These are phyloP conservation scores for Caenorhabditis parvicauda DNA, from an alignment of 2,888 invertebrate genomes.

Conservation along the genomic window DNA sequence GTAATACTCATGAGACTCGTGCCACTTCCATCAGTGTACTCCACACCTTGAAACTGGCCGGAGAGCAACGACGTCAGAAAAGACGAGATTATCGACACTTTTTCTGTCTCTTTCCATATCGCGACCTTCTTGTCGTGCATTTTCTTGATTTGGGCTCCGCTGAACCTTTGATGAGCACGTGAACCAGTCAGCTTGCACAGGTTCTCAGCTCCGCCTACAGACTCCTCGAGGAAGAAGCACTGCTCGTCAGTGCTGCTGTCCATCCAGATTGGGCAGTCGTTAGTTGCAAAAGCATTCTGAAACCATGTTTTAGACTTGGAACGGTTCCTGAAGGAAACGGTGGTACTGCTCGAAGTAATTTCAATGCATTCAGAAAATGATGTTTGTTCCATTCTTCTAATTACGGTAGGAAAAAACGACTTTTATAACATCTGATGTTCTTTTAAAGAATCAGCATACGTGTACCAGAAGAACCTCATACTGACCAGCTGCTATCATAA, in stretches of 20 bases:
- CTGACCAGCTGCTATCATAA: slow-evolving; percentile 10
- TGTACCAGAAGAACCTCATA: neutral
- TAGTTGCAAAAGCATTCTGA: slow-evolving; percentile 74
- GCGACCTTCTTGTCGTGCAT: slow-evolving; percentile 74
- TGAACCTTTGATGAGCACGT: slow-evolving; percentile 83
- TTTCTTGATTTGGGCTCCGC: slow-evolving; percentile 89
- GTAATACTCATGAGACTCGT: slow-evolving; percentile 88
- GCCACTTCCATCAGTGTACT: slow-evolving; percentile 87
- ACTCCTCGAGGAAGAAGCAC: slow-evolving; percentile 78
- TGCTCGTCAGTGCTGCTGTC: slow-evolving; percentile 80
- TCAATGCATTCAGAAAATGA: too few species aligned
- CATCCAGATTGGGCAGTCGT: slow-evolving; percentile 92
- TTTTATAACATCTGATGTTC: too few species aligned
- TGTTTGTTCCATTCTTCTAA: neutral
- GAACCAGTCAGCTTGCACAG: slow-evolving; percentile 73
- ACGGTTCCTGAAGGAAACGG: neutral
- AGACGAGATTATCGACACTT: slow-evolving; percentile 88
- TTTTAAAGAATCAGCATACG: neutral
- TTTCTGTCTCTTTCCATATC: slow-evolving; percentile 77
- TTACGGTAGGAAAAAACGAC: too few species aligned
- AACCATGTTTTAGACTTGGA: too few species aligned
- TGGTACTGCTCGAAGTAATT: too few species aligned
- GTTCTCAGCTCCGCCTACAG: slow-evolving; percentile 74
- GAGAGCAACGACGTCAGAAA: slow-evolving; percentile 84
- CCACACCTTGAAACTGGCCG: slow-evolving; percentile 84